A percentile compares a stretch with the other conserved stretches of the same genome.
These are phyloP conservation scores for Apodemia duryi DNA, from an alignment of 2,888 invertebrate species.

Conservation along the genomic window DNA sequence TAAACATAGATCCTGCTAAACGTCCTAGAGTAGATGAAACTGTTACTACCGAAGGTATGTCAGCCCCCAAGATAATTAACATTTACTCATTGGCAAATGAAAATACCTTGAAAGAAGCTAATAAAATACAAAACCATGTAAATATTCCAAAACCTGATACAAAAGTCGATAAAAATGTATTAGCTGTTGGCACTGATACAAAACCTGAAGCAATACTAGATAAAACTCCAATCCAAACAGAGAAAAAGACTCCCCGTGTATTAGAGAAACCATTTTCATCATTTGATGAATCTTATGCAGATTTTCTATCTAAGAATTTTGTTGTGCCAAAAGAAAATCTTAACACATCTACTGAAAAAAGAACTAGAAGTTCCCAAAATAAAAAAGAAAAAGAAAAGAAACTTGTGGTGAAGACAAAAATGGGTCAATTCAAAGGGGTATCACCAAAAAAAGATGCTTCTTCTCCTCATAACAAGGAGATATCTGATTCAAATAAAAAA, in stretches of 20 bases:
- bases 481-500: constrained; percentile 1
- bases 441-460: constrained; percentile 9
- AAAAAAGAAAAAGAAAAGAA: constrained; percentile 18
- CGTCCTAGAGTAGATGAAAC: constrained; percentile 11
- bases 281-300: constrained; percentile 55
- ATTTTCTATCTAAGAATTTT: constrained; percentile 48
- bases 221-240: background rate
- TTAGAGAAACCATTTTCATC: constrained; percentile 38
- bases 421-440: constrained; percentile 47
- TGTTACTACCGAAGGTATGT: constrained; percentile 7
- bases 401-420: constrained; percentile 47
- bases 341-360: constrained; percentile 21
- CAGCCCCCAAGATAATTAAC: constrained; percentile 32
- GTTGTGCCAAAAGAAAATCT: background rate
- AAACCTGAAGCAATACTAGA: background rate
- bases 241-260: constrained; percentile 10
- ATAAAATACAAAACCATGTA: constrained; percentile 13
- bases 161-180: constrained; percentile 11
- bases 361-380: constrained; percentile 28
- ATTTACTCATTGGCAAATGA: constrained; percentile 34
- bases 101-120: constrained; percentile 24
- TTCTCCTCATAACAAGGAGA: background rate
- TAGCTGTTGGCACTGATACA: background rate
- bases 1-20: constrained; percentile 8
- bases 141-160: constrained; percentile 20